phyloP scores from a whole-genome alignment of 2,888 invertebrate genomes.

The Carabus problematicus region DNA sequence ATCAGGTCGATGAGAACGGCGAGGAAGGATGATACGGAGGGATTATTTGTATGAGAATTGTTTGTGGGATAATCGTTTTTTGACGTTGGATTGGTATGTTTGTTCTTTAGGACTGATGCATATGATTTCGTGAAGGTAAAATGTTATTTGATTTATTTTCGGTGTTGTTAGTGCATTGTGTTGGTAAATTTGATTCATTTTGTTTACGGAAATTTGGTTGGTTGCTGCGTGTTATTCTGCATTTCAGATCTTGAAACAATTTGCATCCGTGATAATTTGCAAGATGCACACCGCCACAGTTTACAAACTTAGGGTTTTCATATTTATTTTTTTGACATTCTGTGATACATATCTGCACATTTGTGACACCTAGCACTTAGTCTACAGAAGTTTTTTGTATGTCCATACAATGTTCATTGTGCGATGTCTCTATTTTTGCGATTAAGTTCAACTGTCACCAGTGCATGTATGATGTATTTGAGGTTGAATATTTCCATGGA shows the following conservation, averaged over 20 bases:
- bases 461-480: slow-evolving; percentile 8
- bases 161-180: slow-evolving; percentile 10
- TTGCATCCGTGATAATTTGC: slow-evolving; percentile 7
- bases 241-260: slow-evolving; percentile 1
- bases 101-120: slow-evolving; percentile 12
- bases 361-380: slow-evolving; percentile 27
- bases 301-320: slow-evolving; percentile 24
- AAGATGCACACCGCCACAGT: slow-evolving; percentile 34
- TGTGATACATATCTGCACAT: slow-evolving; percentile 34
- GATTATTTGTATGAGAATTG: background rate
- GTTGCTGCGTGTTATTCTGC: slow-evolving; percentile 8
- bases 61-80: background rate
- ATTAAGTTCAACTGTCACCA: slow-evolving; percentile 10
- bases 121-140: background rate
- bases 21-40: background rate
- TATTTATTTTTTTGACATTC: slow-evolving; percentile 22
- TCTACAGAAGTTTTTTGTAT: slow-evolving; percentile 37
- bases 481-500: slow-evolving; percentile 23
- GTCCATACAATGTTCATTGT: slow-evolving; percentile 26
- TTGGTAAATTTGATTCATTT: slow-evolving; percentile 1
- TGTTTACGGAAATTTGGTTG: slow-evolving; percentile 16
- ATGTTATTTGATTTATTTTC: slow-evolving; percentile 21
- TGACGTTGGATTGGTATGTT: slow-evolving; percentile 2
- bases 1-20: slow-evolving; percentile 15
- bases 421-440: slow-evolving; percentile 28